Percentiles rank a stretch among this genome's conserved stretches.
phyloP scores from a whole-genome alignment of 2,113 vertebrate genomes.

The Canis aureus region DNA sequence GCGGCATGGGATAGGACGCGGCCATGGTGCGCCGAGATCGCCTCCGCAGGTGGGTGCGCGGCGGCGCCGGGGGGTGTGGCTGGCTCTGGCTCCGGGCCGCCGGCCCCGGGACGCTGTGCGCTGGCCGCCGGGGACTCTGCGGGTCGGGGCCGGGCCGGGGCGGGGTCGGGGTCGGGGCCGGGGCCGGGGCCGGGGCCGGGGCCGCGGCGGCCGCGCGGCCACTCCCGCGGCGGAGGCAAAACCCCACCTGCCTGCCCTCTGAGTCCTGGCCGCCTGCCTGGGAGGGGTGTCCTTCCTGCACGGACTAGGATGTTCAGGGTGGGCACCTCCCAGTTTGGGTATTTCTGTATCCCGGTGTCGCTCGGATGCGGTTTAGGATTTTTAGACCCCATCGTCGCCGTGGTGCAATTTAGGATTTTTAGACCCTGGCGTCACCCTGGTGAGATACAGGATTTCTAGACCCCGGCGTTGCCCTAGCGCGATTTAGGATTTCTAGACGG shows the following conservation, averaged over 20 bases:
- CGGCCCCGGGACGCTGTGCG: fast-evolving
- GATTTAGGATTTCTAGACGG: neutral
- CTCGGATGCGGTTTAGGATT: neutral
- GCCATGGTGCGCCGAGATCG: conserved; percentile 82
- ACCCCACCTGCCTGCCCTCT: neutral
- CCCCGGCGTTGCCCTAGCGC: neutral
- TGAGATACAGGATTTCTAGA: neutral
- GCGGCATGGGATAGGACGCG: conserved; percentile 77
- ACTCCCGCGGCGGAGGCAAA: neutral
- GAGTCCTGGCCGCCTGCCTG: neutral
- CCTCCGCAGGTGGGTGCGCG: conserved; percentile 80
- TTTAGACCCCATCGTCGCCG: neutral
- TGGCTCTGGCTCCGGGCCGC: neutral
- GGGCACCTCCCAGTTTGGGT: neutral
- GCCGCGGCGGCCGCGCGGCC: too few relatives aligned
- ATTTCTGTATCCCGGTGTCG: neutral
- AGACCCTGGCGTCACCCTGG: neutral
- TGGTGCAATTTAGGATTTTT: neutral
- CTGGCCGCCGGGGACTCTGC: neutral
- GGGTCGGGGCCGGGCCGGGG: too few relatives aligned
- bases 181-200: too few relatives aligned
- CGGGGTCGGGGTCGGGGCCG: too few relatives aligned
- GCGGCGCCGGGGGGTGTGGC: conserved; percentile 56
- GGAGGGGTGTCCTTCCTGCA: neutral
- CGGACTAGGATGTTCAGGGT: too few relatives aligned